Percentiles rank a stretch among this genome's conserved stretches.
Evolutionary conservation across 2,797 vertebrate species (phyloP).

Genomic region (Thamnophis elegans): DNA sequence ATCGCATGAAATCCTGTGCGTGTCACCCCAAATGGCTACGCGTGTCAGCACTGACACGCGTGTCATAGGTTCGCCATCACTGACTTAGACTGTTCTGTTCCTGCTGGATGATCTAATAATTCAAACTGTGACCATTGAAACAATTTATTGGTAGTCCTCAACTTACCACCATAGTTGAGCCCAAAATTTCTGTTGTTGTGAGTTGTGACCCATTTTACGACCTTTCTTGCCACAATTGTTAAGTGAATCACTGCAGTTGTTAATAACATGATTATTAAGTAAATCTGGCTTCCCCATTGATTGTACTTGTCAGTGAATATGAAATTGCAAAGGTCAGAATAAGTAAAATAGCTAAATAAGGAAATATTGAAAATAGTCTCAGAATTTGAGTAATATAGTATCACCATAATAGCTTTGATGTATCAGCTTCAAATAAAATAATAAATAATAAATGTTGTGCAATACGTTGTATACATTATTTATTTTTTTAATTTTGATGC

Average conservation of each 20-base stretch:
- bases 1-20: too few relatives aligned
- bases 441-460: too few relatives aligned
- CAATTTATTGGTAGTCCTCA: neutral
- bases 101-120: slow-evolving; percentile 26
- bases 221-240: neutral
- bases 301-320: neutral
- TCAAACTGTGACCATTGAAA: slow-evolving; percentile 15
- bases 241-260: neutral
- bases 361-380: neutral
- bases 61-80: too few relatives aligned
- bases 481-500: neutral
- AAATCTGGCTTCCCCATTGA: neutral
- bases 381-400: neutral
- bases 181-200: neutral
- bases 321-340: neutral
- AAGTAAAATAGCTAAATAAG: neutral
- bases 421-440: neutral
- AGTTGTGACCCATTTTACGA: neutral
- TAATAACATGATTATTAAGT: neutral
- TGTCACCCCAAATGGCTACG: too few relatives aligned
- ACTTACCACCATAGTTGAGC: neutral
- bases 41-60: too few relatives aligned
- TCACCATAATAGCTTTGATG: neutral
- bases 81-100: slow-evolving; percentile 21
- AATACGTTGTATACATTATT: too few relatives aligned